Evolutionary conservation across 2,113 vertebrate species (phyloP).

Genomic region (Ailuropoda melanoleuca): DNA sequence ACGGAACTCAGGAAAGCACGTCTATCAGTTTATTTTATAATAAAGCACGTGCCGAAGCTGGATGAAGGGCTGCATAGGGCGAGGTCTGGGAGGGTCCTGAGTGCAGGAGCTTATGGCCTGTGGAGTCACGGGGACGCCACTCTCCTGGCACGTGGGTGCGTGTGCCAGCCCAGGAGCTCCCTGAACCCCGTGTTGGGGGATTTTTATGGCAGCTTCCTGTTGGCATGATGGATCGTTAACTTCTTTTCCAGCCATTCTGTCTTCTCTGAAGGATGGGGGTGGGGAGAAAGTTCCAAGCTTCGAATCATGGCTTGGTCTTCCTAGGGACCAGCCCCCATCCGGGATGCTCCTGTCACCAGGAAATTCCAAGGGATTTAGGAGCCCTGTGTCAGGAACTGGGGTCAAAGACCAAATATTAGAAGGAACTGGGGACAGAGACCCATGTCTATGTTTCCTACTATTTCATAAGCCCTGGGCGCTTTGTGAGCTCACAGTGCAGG

Average conservation of each 20-base stretch:
- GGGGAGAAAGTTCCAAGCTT: background rate
- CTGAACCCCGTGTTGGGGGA: background rate
- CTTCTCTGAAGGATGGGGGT: background rate
- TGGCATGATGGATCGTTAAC: background rate
- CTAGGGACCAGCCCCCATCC: background rate
- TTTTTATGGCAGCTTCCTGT: background rate
- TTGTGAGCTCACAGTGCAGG: background rate
- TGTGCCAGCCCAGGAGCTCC: background rate
- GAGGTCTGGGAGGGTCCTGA: fast-evolving
- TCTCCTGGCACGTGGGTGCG: background rate
- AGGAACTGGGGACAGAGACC: background rate
- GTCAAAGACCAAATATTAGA: background rate
- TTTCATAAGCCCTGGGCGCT: background rate
- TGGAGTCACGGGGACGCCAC: background rate
- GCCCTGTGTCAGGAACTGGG: background rate
- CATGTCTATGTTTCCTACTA: fast-evolving
- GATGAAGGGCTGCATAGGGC: background rate
- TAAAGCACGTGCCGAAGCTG: background rate
- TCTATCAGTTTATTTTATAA: background rate
- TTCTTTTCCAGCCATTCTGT: background rate
- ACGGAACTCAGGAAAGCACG: background rate
- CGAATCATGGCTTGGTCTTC: background rate
- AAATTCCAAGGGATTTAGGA: background rate
- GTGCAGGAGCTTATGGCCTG: background rate
- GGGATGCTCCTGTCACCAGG: background rate